Conservation (phyloP, 1,140 invertebrate genomes). For the Macrosteles quadrilineatus region DNA sequence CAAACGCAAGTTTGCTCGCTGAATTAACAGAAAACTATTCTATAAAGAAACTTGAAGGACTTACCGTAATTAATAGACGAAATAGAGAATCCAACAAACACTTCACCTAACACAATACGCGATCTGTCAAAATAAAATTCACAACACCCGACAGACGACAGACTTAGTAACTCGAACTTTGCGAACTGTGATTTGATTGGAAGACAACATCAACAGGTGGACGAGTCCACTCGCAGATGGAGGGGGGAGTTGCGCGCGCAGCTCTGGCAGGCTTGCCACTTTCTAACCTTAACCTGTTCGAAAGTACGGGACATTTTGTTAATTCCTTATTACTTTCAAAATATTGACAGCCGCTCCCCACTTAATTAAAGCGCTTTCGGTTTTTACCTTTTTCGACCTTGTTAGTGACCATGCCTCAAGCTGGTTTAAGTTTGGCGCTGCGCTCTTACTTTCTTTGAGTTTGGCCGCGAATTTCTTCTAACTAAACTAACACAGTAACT, state of each 20-base stretch:
- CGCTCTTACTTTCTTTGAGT: too few species aligned
- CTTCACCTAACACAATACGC: background rate
- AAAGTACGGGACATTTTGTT: slow-evolving; percentile 14
- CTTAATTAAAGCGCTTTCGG: background rate
- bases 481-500: too few species aligned
- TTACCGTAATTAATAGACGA: too few species aligned
- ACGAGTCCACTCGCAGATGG: slow-evolving; percentile 6
- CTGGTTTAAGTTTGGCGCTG: too few species aligned
- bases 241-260: slow-evolving; percentile 7
- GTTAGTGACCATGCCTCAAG: too few species aligned
- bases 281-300: slow-evolving; percentile 31
- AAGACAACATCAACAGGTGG: slow-evolving; percentile 20
- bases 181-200: slow-evolving; percentile 8
- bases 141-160: background rate
- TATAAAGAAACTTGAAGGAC: too few species aligned
- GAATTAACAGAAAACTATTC: too few species aligned
- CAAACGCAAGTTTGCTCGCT: too few species aligned
- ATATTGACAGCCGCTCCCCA: background rate
- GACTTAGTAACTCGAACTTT: background rate
- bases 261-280: background rate
- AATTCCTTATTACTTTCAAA: slow-evolving; percentile 7
- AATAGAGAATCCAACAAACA: background rate
- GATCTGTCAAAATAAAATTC: background rate
- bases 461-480: too few species aligned
- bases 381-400: slow-evolving; percentile 10